These are phyloP conservation scores for Cerastis leucographa DNA, from an alignment of 2,888 invertebrate genomes.

Conservation along the genomic window DNA sequence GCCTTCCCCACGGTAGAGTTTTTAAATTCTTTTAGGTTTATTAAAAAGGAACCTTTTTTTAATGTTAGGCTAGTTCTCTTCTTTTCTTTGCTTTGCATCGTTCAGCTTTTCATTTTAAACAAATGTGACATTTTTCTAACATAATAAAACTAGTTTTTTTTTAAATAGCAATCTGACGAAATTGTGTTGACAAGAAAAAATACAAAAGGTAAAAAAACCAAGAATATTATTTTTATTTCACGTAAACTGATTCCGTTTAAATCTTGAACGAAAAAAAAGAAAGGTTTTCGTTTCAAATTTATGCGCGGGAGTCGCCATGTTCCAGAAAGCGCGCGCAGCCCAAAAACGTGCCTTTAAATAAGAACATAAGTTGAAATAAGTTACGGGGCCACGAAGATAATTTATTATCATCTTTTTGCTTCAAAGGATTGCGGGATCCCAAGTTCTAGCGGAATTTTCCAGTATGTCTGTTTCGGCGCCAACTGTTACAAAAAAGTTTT, in stretches of 20 bases:
- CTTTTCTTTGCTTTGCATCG: not conserved
- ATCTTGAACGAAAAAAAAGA: conserved; percentile 72
- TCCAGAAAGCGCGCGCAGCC: conserved; percentile 75
- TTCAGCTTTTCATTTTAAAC: not conserved
- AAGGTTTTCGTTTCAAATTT: conserved; percentile 74
- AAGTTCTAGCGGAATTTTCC: conserved; percentile 50
- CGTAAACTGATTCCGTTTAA: conserved; percentile 76
- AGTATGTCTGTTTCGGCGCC: conserved; percentile 39
- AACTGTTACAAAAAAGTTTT: not conserved
- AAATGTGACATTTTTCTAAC: not conserved
- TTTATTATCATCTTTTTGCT: conserved; percentile 75
- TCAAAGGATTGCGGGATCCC: conserved; percentile 58
- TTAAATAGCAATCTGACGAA: too few species aligned
- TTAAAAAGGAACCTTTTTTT: not conserved
- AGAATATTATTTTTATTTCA: conserved; percentile 65
- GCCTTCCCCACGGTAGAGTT: too few species aligned
- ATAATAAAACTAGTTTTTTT: too few species aligned
- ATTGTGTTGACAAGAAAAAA: not conserved
- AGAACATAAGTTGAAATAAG: conserved; percentile 80
- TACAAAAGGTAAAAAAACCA: too few species aligned
- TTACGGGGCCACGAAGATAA: conserved; percentile 76
- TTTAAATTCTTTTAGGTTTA: too few species aligned
- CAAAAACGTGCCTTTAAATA: conserved; percentile 75
- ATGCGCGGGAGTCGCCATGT: conserved; percentile 77
- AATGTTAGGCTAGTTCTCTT: not conserved